phyloP scores from a whole-genome alignment of 2,888 invertebrate species.

The Lasius platythorax region DNA sequence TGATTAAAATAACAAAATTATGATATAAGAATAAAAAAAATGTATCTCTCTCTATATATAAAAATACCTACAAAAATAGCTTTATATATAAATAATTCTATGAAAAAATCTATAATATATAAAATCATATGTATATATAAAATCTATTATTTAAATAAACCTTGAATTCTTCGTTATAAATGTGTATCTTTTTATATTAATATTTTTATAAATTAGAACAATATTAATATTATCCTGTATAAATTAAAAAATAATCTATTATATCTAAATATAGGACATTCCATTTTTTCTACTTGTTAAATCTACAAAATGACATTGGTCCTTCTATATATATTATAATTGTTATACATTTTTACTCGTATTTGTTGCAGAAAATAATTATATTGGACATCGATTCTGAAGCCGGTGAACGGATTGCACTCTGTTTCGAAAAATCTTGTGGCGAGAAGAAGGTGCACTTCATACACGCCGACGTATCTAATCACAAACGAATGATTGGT shows the following conservation, averaged over 20 bases:
- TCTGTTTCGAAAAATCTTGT: conserved; percentile 78
- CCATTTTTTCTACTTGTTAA: neutral
- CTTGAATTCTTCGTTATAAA: neutral
- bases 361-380: conserved; percentile 75
- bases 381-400: conserved; percentile 79
- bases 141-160: neutral
- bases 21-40: neutral
- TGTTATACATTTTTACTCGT: neutral
- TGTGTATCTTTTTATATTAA: neutral
- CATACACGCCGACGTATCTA: conserved; percentile 79
- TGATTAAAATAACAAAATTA: conserved; percentile 16
- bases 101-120: neutral
- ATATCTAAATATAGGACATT: neutral
- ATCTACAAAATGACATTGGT: neutral
- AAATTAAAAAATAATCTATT: conserved; percentile 1
- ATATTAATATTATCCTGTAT: neutral
- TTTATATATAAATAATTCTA: neutral
- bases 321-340: neutral
- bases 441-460: conserved; percentile 78
- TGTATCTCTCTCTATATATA: neutral
- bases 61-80: neutral
- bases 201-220: neutral
- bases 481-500: conserved; percentile 76
- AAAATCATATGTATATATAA: neutral
- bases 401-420: conserved; percentile 69